Evolutionary conservation across 2,113 vertebrate genomes (phyloP).

Genomic region (Cepphus grylle): DNA sequence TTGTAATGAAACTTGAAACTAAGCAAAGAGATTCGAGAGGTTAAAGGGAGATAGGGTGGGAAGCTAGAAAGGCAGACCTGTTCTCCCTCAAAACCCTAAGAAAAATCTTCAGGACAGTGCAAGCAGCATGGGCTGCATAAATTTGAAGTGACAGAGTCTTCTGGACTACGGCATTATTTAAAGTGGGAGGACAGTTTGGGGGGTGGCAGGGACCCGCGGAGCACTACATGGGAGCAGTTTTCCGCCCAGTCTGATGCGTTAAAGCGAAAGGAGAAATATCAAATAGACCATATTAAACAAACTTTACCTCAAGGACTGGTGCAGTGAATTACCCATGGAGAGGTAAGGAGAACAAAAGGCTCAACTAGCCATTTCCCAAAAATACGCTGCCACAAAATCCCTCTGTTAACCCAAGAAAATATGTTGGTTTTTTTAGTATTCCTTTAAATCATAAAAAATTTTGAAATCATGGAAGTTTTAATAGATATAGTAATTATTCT

Average conservation of each 20-base stretch:
- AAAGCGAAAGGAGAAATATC: not conserved
- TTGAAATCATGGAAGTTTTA: not conserved
- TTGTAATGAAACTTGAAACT: slow-evolving; percentile 58
- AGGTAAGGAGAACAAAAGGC: not conserved
- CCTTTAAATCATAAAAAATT: not conserved
- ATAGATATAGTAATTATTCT: not conserved
- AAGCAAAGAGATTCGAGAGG: slow-evolving; percentile 51
- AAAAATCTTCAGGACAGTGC: slow-evolving; percentile 11
- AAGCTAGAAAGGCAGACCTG: slow-evolving; percentile 38
- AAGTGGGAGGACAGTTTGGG: not conserved
- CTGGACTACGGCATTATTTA: not conserved
- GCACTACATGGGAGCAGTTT: not conserved
- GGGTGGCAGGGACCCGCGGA: not conserved
- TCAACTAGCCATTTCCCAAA: not conserved
- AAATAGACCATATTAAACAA: not conserved
- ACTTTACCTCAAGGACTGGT: not conserved
- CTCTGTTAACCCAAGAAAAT: not conserved
- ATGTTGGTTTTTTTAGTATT: not conserved
- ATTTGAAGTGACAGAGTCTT: slow-evolving; percentile 27
- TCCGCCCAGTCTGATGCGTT: not conserved
- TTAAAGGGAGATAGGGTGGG: slow-evolving; percentile 36
- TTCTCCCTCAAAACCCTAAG: slow-evolving; percentile 44
- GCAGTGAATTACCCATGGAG: not conserved
- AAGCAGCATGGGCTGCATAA: slow-evolving; percentile 7
- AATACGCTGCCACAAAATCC: not conserved